Conservation (phyloP, 2,797 vertebrate species). For the Lophius americanus region DNA sequence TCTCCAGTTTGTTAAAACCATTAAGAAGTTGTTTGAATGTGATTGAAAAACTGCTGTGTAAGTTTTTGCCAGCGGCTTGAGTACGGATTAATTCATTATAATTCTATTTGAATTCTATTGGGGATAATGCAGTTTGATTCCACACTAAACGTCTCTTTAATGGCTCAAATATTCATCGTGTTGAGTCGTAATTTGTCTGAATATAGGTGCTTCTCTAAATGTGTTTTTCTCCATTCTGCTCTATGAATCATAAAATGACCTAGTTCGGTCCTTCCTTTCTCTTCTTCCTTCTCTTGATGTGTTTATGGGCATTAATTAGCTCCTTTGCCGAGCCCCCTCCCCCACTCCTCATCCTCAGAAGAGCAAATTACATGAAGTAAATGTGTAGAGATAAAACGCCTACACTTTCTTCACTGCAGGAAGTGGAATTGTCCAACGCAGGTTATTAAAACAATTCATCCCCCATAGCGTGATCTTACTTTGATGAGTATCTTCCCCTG, state of each 20-base stretch:
- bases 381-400: constrained; percentile 31
- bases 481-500: constrained; percentile 97
- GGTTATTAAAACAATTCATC: constrained; percentile 6
- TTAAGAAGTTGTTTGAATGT: too few relatives aligned
- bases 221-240: constrained; percentile 3
- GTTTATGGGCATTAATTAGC: constrained; percentile 57
- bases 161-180: constrained; percentile 11
- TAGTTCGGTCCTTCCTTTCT: constrained; percentile 32
- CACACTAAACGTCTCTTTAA: neutral
- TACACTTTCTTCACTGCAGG: constrained; percentile 29
- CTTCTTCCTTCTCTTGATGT: constrained; percentile 32
- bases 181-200: neutral
- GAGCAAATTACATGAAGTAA: constrained; percentile 20
- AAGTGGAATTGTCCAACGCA: neutral
- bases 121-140: too few relatives aligned
- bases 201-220: too few relatives aligned
- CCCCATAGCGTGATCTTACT: constrained; percentile 73
- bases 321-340: constrained; percentile 24
- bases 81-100: neutral
- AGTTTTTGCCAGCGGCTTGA: neutral
- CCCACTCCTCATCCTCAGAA: neutral
- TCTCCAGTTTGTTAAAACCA: too few relatives aligned
- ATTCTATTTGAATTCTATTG: constrained; percentile 2
- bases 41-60: neutral
- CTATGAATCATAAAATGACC: constrained; percentile 47